These are phyloP conservation scores for Drosophila athabasca DNA, from an alignment of 1,140 invertebrate genomes.

Conservation along the genomic window DNA sequence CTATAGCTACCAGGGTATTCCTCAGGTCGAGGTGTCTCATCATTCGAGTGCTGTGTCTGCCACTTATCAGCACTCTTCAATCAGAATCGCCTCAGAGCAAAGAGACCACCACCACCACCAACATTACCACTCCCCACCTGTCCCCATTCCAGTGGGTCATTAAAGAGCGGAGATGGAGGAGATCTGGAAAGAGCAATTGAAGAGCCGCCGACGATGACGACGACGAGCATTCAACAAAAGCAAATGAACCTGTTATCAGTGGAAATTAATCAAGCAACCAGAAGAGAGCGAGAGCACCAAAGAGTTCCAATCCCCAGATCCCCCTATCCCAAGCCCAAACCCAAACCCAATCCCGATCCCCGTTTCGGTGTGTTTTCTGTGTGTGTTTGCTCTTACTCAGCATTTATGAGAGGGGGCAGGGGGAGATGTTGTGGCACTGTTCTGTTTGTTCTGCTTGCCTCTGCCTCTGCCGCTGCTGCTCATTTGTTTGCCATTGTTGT, in stretches of 20 bases:
- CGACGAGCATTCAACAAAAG: slow-evolving; percentile 62
- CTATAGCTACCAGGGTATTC: slow-evolving; percentile 12
- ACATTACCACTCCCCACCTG: slow-evolving; percentile 26
- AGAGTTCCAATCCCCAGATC: no score
- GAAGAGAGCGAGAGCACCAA: no score
- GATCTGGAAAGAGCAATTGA: slow-evolving; percentile 67
- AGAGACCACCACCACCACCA: neutral
- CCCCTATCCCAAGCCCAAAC: slow-evolving; percentile 7
- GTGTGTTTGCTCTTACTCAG: slow-evolving; percentile 76
- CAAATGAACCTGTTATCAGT: slow-evolving; percentile 83
- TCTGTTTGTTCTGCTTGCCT: slow-evolving; percentile 50
- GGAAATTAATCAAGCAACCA: slow-evolving; percentile 69
- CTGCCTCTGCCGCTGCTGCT: slow-evolving; percentile 31
- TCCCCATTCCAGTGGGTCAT: slow-evolving; percentile 37
- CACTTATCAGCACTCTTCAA: slow-evolving; percentile 34
- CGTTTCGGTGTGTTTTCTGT: slow-evolving; percentile 19
- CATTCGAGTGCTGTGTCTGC: neutral
- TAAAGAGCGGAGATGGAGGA: slow-evolving; percentile 39
- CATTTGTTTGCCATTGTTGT: slow-evolving; percentile 80
- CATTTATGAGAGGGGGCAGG: slow-evolving; percentile 43
- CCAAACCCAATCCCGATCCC: slow-evolving; percentile 45
- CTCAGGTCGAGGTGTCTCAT: slow-evolving; percentile 27
- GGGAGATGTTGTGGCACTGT: slow-evolving; percentile 26
- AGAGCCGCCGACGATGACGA: slow-evolving; percentile 64
- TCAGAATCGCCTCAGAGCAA: slow-evolving; percentile 26